These are phyloP conservation scores for Pyrocoelia pectoralis DNA, from an alignment of 2,888 invertebrate species.

Conservation along the genomic window DNA sequence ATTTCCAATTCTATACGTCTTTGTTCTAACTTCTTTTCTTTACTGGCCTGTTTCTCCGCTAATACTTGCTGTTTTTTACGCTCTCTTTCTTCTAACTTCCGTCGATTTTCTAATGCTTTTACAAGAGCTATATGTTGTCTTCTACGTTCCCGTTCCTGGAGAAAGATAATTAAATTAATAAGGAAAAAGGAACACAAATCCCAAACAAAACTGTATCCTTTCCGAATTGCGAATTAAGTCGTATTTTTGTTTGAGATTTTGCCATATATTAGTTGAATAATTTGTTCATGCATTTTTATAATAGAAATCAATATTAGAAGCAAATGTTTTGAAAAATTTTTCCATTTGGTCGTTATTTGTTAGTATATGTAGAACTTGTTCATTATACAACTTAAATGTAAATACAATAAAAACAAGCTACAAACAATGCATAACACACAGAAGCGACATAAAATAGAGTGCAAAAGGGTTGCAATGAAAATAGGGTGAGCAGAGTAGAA, in stretches of 20 bases:
- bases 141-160: constrained; percentile 83
- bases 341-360: neutral
- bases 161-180: neutral
- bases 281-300: constrained; percentile 5
- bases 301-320: constrained; percentile 10
- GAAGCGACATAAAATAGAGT: constrained; percentile 31
- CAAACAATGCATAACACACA: constrained; percentile 30
- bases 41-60: constrained; percentile 84
- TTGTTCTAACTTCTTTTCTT: constrained; percentile 84
- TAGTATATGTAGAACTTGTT: neutral
- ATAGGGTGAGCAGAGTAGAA: constrained; percentile 30
- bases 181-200: neutral
- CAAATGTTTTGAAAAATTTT: neutral
- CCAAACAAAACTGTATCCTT: neutral
- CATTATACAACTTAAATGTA: neutral
- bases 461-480: constrained; percentile 32
- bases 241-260: constrained; percentile 10
- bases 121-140: constrained; percentile 91
- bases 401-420: constrained; percentile 21
- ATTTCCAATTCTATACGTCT: constrained; percentile 72
- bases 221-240: neutral
- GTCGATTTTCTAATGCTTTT: constrained; percentile 84
- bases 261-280: neutral
- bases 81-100: constrained; percentile 88
- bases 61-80: constrained; percentile 77